These are phyloP conservation scores for Simalia tracyae DNA, from an alignment of 2,797 vertebrate genomes.

Conservation along the genomic window DNA sequence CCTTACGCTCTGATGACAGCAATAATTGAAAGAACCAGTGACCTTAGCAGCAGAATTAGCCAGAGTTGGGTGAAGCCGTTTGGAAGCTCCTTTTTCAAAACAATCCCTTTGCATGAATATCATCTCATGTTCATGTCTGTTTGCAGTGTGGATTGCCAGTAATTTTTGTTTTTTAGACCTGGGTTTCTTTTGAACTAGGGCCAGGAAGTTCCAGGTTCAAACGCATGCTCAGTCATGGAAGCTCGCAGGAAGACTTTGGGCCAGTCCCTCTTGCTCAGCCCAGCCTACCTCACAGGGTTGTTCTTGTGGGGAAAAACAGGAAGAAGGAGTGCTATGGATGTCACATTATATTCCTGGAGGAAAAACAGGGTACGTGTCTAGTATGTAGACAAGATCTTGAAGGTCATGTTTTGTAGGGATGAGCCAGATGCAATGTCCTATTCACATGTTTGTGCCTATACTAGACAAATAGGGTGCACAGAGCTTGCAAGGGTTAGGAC, in stretches of 20 bases:
- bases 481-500: neutral
- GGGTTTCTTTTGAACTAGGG: neutral
- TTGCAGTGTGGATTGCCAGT: conserved; percentile 15
- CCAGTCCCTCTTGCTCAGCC: neutral
- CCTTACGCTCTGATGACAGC: neutral
- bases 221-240: neutral
- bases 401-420: neutral
- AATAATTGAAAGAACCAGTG: neutral
- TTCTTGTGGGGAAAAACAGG: neutral
- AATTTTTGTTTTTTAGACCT: neutral
- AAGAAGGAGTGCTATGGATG: neutral
- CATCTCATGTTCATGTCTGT: neutral
- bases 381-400: neutral
- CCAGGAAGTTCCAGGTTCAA: neutral
- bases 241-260: too few species aligned
- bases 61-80: neutral
- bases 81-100: neutral
- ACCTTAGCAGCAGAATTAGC: neutral
- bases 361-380: neutral
- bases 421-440: neutral
- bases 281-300: neutral
- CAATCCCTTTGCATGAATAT: neutral
- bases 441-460: neutral
- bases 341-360: neutral
- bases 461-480: neutral